Evolutionary conservation across 2,888 invertebrate genomes (phyloP).

Genomic region (Latrodectus hesperus): DNA sequence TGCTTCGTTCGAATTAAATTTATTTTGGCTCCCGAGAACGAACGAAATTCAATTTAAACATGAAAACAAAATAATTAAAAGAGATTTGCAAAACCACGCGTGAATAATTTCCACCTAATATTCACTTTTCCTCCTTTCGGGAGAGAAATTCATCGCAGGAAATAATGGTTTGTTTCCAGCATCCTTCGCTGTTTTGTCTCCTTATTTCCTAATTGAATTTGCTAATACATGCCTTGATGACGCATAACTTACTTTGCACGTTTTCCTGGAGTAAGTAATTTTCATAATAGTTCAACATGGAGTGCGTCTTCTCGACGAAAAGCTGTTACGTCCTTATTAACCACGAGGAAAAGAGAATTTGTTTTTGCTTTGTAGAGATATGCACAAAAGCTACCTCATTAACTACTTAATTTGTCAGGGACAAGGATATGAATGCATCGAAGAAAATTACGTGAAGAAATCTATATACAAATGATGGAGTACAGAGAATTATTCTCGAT

Average conservation of each 20-base stretch:
- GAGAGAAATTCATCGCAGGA: background rate
- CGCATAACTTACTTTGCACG: background rate
- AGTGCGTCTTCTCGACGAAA: background rate
- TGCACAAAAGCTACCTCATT: background rate
- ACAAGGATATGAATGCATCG: no score
- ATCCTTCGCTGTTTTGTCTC: background rate
- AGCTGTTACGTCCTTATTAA: background rate
- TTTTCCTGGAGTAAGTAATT: background rate
- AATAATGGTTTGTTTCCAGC: background rate
- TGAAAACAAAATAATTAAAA: no score
- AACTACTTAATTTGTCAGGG: background rate
- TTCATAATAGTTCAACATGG: conserved; percentile 1
- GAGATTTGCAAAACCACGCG: no score
- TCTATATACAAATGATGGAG: no score
- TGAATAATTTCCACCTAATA: no score
- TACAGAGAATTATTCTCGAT: no score
- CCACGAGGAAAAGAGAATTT: background rate
- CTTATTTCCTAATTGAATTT: background rate
- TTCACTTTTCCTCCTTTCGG: no score
- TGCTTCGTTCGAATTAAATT: no score
- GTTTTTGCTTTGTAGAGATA: background rate
- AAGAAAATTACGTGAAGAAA: no score
- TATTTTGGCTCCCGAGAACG: no score
- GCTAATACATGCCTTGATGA: background rate
- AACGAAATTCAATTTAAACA: no score